A percentile compares a stretch with the other conserved stretches of the same genome.
Conservation (phyloP, 2,888 invertebrate genomes). For the Anodontia alba region DNA sequence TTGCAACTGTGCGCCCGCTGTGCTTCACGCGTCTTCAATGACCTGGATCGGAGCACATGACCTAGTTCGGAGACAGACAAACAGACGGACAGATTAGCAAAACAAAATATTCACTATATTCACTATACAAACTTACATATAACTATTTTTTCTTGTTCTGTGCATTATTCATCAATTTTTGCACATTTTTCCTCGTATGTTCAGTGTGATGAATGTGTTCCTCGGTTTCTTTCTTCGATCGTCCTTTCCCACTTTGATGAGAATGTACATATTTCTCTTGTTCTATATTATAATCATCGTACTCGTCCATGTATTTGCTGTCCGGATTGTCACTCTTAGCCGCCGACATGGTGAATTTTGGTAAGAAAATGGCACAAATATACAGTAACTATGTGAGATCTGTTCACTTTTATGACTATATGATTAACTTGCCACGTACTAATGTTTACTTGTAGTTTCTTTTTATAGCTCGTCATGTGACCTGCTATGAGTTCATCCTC, state of each 20-base stretch:
- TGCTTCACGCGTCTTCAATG: no score
- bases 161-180: constrained; percentile 81
- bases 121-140: constrained; percentile 22
- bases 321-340: constrained; percentile 52
- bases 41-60: no score
- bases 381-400: neutral
- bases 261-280: constrained; percentile 95
- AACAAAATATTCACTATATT: neutral
- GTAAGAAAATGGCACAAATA: neutral
- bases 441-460: no score
- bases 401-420: neutral
- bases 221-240: constrained; percentile 94
- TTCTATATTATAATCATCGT: constrained; percentile 97
- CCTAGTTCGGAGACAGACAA: no score
- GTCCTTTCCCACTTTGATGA: constrained; percentile 95
- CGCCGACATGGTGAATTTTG: constrained; percentile 36
- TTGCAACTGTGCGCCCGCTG: no score
- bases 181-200: constrained; percentile 95
- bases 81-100: neutral
- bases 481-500: no score
- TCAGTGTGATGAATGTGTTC: constrained; percentile 96
- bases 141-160: constrained; percentile 70
- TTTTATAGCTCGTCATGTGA: no score
- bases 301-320: constrained; percentile 88
- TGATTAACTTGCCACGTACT: neutral